These are phyloP conservation scores for Ceramica pisi DNA, from an alignment of 2,888 invertebrate genomes.

Conservation along the genomic window DNA sequence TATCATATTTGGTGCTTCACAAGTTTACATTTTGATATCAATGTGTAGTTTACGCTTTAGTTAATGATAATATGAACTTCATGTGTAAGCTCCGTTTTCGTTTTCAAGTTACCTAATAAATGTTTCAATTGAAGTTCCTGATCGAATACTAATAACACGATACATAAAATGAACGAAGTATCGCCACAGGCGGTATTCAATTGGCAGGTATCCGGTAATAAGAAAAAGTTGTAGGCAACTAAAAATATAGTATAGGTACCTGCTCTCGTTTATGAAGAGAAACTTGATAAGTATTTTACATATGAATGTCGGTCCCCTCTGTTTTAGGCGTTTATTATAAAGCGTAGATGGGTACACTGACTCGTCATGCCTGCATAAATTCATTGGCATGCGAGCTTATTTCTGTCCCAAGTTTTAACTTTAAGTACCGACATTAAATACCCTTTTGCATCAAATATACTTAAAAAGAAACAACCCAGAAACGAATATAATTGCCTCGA, in stretches of 20 bases:
- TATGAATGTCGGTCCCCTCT: constrained; percentile 25
- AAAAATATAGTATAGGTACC: background rate
- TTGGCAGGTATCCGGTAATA: constrained; percentile 38
- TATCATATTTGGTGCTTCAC: constrained; percentile 14
- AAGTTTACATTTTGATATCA: constrained; percentile 5
- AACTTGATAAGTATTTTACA: constrained; percentile 48
- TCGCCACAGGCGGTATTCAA: constrained; percentile 23
- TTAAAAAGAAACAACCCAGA: background rate
- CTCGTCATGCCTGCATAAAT: constrained; percentile 34
- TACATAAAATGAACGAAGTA: constrained; percentile 28
- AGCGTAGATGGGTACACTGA: constrained; percentile 27
- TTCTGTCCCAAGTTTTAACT: constrained; percentile 19
- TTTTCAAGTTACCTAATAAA: constrained; percentile 11
- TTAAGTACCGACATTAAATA: constrained; percentile 13
- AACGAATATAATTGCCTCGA: background rate
- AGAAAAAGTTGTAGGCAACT: constrained; percentile 26
- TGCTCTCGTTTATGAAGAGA: constrained; percentile 16
- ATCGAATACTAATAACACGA: constrained; percentile 17
- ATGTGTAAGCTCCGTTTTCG: background rate
- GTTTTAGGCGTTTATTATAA: constrained; percentile 43
- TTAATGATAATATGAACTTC: background rate
- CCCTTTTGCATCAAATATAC: constrained; percentile 1
- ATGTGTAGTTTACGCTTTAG: background rate
- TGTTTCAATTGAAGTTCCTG: constrained; percentile 6
- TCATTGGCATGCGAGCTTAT: constrained; percentile 23